Evolutionary conservation across 2,113 vertebrate genomes (phyloP).

Genomic region (Datnioides undecimradiatus): DNA sequence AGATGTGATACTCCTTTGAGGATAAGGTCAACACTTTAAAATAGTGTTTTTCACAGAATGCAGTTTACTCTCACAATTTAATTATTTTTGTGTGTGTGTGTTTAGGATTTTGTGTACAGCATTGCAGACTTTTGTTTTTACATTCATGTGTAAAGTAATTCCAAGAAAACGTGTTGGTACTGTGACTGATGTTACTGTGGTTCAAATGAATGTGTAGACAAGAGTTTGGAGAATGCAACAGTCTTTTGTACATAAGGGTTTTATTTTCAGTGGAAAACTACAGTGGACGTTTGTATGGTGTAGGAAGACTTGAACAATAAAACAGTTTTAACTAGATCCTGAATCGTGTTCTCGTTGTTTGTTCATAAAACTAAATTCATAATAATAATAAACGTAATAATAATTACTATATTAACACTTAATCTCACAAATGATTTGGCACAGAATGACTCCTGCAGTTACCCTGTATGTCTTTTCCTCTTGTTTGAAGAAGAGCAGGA

Average conservation of each 20-base stretch:
- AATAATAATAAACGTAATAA: too few species aligned
- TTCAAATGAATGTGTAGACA: slow-evolving; percentile 38
- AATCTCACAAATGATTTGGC: neutral
- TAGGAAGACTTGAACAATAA: slow-evolving; percentile 68
- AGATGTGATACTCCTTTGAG: neutral
- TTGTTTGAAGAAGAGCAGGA: neutral
- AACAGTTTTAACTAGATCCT: slow-evolving; percentile 48
- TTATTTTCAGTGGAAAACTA: slow-evolving; percentile 73
- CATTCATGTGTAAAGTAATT: slow-evolving; percentile 54
- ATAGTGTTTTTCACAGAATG: slow-evolving; percentile 16
- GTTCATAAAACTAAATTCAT: too few species aligned
- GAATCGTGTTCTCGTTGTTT: neutral
- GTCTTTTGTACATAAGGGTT: slow-evolving; percentile 76
- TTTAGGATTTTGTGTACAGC: slow-evolving; percentile 42
- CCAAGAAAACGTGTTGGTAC: slow-evolving; percentile 49
- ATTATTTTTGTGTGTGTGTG: slow-evolving; percentile 5
- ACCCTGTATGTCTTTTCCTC: too few species aligned
- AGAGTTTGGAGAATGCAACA: slow-evolving; percentile 26
- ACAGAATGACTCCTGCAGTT: neutral
- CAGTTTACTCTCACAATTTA: slow-evolving; percentile 20
- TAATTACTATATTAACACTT: too few species aligned
- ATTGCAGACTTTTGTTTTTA: slow-evolving; percentile 47
- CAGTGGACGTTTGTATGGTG: slow-evolving; percentile 66
- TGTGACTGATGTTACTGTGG: slow-evolving; percentile 55
- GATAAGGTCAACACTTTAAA: neutral